Base-by-base conservation (phyloP, 1,140 invertebrate genomes). In the Sarcophaga bullata region DNA sequence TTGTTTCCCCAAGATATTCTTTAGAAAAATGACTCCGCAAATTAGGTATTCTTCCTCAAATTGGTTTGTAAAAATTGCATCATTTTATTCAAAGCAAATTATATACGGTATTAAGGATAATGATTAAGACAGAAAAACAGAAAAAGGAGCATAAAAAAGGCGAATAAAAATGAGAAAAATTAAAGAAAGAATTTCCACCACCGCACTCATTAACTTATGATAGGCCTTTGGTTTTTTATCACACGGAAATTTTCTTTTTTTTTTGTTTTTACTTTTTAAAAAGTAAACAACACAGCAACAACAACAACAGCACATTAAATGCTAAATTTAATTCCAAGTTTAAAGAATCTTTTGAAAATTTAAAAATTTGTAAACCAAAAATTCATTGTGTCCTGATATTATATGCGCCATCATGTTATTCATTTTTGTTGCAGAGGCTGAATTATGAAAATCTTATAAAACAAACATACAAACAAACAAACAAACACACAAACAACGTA, bases 121-220 rank as follows among this genome's bases (percentile, higher is more conserved):
- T 68, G 25, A 2, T 68, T 68, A 68, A 68, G 17, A 68, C 62
- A 68, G n/a, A n/a, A n/a, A 68, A 68, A 68, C n/a, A 9, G n/a
- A 52, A 9, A 6, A 58, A 58, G 6, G 13, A 58, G n/a, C 11
- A 3, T n/a, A n/a, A 58, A 4, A 15, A 6, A 58, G 15, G 15
- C 54, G 1, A 6, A 15, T 13, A 58, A 13, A 58, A 58, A 58
- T 8, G 62, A 62, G 7, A 68, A 19, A 68, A 9, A 19, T 17
- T 68, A 68, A 68, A 10, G 19, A 68, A n/a, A n/a, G n/a, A n/a
- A n/a, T n/a, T 68, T 68, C 19, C 19, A n/a, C n/a, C 62, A 68
- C n/a, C n/a, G n/a, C n/a, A n/a, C 15, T 68, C 62, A 68, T 68
- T 68, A 68, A 19, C 19, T 19, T 68, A 68, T 68, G 62, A 68